Evolutionary conservation across 2,888 invertebrate genomes (phyloP), one percentile per base, ranked within the genome.

Genomic region (Tiphia femorata): DNA sequence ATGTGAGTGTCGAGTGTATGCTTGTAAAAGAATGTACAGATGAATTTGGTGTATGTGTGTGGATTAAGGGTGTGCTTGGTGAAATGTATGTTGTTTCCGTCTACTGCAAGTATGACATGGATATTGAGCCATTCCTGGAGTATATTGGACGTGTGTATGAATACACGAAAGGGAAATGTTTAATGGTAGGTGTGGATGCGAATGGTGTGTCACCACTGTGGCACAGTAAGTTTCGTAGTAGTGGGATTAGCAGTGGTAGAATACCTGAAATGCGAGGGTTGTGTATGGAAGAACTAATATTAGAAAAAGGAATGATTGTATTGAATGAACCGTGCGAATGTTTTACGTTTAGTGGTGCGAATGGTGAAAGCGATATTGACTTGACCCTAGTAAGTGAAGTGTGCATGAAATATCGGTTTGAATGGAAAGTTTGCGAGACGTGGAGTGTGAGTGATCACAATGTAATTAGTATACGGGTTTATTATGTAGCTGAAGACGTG

Each of bases 191-290:
- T 0, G 59, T 67, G 48, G 67, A 72, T 56, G 70, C 67, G 7
- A 70, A 73, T 47, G 69, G 69, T 0, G 43, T 60, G 2, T 68
- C 67, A 0, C 59, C 52, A 4, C 14, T 70, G 8, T 73, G 72
- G 69, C 52, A 52, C 23, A 67, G 64, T 16, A 60, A 56, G 25
- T n/a, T n/a, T n/a, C n/a, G n/a, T n/a, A n/a, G n/a, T n/a, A 8
- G 49, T 2, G 7, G 46, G 2, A 27, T 4, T 17, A 3, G 23
- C 2, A 3, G 20, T 3, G n/a, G 29, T 17, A 21, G 38, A 8
- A 47, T 25, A 14, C 43, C 14, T 19, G 43, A 42, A 8, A 10
- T 12, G 20, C 14, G 20, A 0, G 49, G 21, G 10, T 5, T 19
- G 1, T 1, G 25, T 7, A 12, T 65, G 3, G 54, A 48, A 23